Evolutionary conservation across 2,113 vertebrate genomes (phyloP).

Genomic region (Callospermophilus lateralis): DNA sequence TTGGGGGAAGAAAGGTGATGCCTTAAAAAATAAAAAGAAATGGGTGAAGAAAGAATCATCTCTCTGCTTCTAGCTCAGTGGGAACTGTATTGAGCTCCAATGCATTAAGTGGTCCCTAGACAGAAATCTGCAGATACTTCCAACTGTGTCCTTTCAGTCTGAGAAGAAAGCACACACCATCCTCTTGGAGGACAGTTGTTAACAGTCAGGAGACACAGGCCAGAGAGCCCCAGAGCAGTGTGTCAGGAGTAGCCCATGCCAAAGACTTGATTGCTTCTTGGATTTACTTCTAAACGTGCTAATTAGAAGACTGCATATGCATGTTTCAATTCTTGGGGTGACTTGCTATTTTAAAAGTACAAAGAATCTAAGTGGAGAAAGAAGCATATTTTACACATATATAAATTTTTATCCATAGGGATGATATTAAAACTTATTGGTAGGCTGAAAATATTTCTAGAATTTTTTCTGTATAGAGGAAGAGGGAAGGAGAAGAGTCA

Average conservation of each 20-base stretch:
- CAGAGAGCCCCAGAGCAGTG: not conserved
- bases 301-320: not conserved
- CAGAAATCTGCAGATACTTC: constrained; percentile 64
- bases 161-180: not conserved
- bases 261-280: not conserved
- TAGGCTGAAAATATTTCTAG: constrained; percentile 46
- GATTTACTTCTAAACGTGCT: not conserved
- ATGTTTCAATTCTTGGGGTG: not conserved
- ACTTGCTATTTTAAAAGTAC: not conserved
- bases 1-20: not conserved
- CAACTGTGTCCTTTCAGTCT: constrained; percentile 31
- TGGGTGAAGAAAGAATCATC: not conserved
- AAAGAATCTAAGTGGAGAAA: not conserved
- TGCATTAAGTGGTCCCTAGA: not conserved
- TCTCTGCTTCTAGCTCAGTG: constrained; percentile 43
- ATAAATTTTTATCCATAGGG: constrained; percentile 47
- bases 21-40: not conserved
- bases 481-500: not conserved
- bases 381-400: not conserved
- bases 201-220: not conserved
- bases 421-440: not conserved
- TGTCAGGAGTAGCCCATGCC: fast-evolving
- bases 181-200: not conserved
- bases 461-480: constrained; percentile 31
- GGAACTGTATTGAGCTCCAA: constrained; percentile 32